These are phyloP conservation scores for Cephalopholis sonnerati DNA, from an alignment of 2,113 vertebrate species.

Conservation along the genomic window DNA sequence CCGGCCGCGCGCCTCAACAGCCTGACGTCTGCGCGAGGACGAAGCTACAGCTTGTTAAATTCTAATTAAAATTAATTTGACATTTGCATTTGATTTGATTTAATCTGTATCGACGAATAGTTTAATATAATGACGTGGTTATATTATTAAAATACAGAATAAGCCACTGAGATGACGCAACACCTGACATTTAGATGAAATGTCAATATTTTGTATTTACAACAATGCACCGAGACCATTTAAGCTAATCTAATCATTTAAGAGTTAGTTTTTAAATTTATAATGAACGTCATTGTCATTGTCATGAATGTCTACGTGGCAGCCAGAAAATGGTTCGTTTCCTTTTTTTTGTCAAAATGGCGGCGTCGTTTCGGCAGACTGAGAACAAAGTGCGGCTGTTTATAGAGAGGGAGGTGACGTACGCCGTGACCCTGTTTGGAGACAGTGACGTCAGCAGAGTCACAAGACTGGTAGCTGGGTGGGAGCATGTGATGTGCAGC, in stretches of 20 bases:
- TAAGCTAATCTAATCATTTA: accelerated
- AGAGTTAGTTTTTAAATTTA: too few relatives aligned
- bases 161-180: not conserved
- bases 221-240: not conserved
- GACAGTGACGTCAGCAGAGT: conserved; percentile 45
- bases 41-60: accelerated
- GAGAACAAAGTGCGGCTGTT: conserved; percentile 30
- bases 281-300: too few relatives aligned
- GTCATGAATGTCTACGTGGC: conserved; percentile 35
- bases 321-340: conserved; percentile 50
- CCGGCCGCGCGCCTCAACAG: not conserved
- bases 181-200: not conserved
- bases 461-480: conserved; percentile 28
- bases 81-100: not conserved
- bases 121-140: accelerated
- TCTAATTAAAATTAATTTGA: not conserved
- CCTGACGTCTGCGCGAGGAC: not conserved
- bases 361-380: conserved; percentile 30
- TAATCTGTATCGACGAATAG: accelerated
- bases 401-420: not conserved
- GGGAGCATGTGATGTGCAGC: conserved; percentile 39
- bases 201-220: not conserved
- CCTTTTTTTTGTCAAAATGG: conserved; percentile 76
- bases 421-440: too few relatives aligned
- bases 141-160: not conserved